Evolutionary conservation across 2,888 invertebrate species (phyloP), one percentile per base, ranked within the genome.

Genomic region (Periphyllus acericola): DNA sequence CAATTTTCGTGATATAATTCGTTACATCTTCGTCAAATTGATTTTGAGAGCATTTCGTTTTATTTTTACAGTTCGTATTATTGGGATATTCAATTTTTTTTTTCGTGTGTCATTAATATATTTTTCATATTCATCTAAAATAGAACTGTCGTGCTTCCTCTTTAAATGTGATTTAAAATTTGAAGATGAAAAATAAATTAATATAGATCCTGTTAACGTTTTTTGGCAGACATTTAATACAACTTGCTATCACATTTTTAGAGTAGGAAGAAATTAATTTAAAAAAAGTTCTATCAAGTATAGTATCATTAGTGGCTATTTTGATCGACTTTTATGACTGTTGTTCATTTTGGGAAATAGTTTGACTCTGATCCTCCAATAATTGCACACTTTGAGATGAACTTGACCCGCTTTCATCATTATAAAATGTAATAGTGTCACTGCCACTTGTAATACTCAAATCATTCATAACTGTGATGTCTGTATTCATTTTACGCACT

Each of bases 41-140:
- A 52, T 79, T 55, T 79, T 79, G 78, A 55, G 78, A 55, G 55
- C 55, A 79, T 79, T 79, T 79, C 25, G 32, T 55, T 79, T 79
- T 79, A 55, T 79, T 79, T 21, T 78, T 78, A 78, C 52, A 78
- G 29, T 78, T 78, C 78, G 52, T 78, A 78, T 78, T 19, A 52
- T 76, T 78, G 78, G 32, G 46, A 78, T 32, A 21, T 78, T 78
- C 46, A 52, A 1, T 55, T 34, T 55, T 55, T 79, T 79, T 79
- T 79, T 79, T 79, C 78, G 78, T 55, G 78, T 8, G 78, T 79
- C 55, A 79, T 52, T 29, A 29, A 78, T 78, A 78, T 78, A 78
- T 29, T 78, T 78, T 78, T 52, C 76, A 78, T 78, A 79, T 79
- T 79, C 78, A 79, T 79, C 52, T 79, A 79, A 79, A 79, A 79